Percentiles rank a stretch among this genome's conserved stretches.
phyloP scores from a whole-genome alignment of 2,797 vertebrate genomes.

The Cirrhinus mrigala region DNA sequence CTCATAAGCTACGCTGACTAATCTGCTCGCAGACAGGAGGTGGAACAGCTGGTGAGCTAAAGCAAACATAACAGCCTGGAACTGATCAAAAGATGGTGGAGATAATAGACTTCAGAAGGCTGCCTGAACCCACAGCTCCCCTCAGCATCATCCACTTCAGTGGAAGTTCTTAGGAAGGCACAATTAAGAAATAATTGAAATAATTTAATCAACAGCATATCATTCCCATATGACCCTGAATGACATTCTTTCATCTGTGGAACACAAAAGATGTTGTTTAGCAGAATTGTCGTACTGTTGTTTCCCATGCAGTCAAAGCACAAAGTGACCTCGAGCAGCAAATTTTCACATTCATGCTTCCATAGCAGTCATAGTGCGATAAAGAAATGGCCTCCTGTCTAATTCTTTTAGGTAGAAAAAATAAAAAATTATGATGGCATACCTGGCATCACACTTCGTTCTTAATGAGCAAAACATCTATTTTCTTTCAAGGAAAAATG shows the following conservation, averaged over 20 bases:
- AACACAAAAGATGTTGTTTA: background rate
- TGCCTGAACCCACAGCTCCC: background rate
- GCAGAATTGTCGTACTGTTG: background rate
- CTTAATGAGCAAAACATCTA: background rate
- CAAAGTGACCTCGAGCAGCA: background rate
- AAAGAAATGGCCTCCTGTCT: background rate
- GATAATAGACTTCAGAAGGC: background rate
- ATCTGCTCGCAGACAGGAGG: conserved; percentile 19
- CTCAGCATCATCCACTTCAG: background rate
- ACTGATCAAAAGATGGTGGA: background rate
- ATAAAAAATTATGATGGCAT: background rate
- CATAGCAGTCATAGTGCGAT: background rate
- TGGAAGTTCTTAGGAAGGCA: background rate
- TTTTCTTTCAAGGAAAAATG: background rate
- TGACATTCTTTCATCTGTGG: background rate
- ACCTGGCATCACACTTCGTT: no score
- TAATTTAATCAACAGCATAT: background rate
- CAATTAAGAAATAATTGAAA: background rate
- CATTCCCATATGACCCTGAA: background rate
- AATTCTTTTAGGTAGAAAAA: background rate
- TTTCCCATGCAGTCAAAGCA: background rate
- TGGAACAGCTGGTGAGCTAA: conserved; percentile 20
- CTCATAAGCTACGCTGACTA: conserved; percentile 21
- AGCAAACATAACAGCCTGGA: conserved; percentile 2
- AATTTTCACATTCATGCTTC: no score